These are phyloP conservation scores for Caenorhabditis imperialis DNA, from an alignment of 2,888 invertebrate species.

Conservation along the genomic window DNA sequence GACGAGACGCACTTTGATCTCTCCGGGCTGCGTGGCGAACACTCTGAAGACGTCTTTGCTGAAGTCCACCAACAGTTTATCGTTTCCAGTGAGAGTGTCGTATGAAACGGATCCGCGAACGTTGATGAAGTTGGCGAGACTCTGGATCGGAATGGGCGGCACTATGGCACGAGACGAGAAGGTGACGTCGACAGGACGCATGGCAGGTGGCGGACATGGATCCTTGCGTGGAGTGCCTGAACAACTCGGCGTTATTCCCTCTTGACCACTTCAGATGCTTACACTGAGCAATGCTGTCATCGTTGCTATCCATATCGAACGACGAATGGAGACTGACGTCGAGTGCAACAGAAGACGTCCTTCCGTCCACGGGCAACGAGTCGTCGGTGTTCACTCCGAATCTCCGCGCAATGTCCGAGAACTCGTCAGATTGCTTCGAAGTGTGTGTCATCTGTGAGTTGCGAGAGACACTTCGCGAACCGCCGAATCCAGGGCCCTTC, in stretches of 20 bases:
- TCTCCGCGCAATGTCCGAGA: too few relatives aligned
- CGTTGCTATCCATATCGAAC: neutral
- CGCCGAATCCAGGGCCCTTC: too few relatives aligned
- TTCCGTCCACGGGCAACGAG: too few relatives aligned
- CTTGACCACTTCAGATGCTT: neutral
- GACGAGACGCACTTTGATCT: conserved; percentile 17
- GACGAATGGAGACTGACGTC: neutral
- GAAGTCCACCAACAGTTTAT: conserved; percentile 31
- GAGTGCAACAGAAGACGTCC: neutral
- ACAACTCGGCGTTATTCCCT: too few relatives aligned
- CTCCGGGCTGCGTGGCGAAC: conserved; percentile 21
- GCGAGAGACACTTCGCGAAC: too few relatives aligned
- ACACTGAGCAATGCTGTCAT: neutral
- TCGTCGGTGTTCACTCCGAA: too few relatives aligned
- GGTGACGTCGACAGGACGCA: conserved; percentile 9
- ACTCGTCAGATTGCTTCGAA: too few relatives aligned
- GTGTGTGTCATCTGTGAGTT: too few relatives aligned
- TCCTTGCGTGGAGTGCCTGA: too few relatives aligned
- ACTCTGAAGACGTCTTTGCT: conserved; percentile 24
- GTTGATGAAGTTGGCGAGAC: conserved; percentile 24
- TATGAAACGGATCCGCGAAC: conserved; percentile 6
- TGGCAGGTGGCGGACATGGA: neutral
- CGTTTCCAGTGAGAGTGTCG: conserved; percentile 17
- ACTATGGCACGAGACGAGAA: conserved; percentile 11
- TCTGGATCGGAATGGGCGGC: conserved; percentile 6